Conservation (phyloP, 1,140 invertebrate genomes). For the Hyles euphorbiae region DNA sequence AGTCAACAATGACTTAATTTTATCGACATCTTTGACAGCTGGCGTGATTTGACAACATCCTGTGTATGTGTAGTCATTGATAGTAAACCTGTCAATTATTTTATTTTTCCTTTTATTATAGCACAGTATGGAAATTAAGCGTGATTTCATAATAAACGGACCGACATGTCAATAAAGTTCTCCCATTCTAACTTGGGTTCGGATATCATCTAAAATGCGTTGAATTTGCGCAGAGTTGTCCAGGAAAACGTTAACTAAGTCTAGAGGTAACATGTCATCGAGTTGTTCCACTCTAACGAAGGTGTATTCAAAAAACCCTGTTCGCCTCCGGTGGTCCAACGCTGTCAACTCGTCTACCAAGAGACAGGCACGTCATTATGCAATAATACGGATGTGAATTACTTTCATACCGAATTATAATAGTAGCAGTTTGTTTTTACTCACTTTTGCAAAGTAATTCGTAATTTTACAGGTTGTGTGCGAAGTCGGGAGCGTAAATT, state of each 20-base stretch:
- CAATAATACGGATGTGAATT: constrained; percentile 23
- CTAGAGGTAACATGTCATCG: constrained; percentile 19
- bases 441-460: too few relatives aligned
- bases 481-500: too few relatives aligned
- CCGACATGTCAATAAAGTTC: too few relatives aligned
- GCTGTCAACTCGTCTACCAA: constrained; percentile 31
- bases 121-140: too few relatives aligned
- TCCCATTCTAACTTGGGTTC: too few relatives aligned
- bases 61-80: neutral
- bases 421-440: too few relatives aligned
- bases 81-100: too few relatives aligned
- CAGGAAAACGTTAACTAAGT: too few relatives aligned
- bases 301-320: constrained; percentile 50
- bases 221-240: too few relatives aligned
- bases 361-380: constrained; percentile 34
- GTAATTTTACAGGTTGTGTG: too few relatives aligned
- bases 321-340: constrained; percentile 47
- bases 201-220: too few relatives aligned
- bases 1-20: constrained; percentile 41
- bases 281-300: constrained; percentile 49
- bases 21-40: constrained; percentile 40
- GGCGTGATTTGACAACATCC: constrained; percentile 28
- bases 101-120: too few relatives aligned
- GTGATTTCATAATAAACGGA: neutral
- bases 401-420: constrained; percentile 7